A percentile compares a stretch with the other conserved stretches of the same genome.
phyloP scores from a whole-genome alignment of 2,888 invertebrate species.

The Brachyopa scutellaris region DNA sequence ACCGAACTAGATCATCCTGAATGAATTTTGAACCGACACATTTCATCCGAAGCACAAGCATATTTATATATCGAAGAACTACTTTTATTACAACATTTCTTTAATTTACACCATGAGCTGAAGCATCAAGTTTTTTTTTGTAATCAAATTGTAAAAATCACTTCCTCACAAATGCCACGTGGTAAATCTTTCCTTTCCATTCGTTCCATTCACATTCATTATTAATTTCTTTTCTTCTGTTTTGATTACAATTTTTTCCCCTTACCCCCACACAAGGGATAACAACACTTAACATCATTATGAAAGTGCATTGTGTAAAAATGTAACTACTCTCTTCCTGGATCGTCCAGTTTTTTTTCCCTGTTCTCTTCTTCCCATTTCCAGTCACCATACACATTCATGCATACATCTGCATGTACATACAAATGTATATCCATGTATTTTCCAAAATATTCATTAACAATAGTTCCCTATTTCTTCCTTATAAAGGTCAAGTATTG shows the following conservation, averaged over 20 bases:
- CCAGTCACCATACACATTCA: neutral
- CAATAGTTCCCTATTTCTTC: slow-evolving; percentile 7
- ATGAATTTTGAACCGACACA: no score
- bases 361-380: neutral
- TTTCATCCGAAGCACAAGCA: no score
- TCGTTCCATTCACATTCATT: no score
- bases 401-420: neutral
- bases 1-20: no score
- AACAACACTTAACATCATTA: slow-evolving; percentile 62
- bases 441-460: slow-evolving; percentile 26
- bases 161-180: slow-evolving; percentile 54
- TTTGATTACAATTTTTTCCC: slow-evolving; percentile 46
- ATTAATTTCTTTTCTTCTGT: slow-evolving; percentile 59
- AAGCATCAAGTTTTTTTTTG: no score
- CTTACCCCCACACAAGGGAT: slow-evolving; percentile 10
- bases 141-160: no score
- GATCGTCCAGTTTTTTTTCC: neutral
- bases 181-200: slow-evolving; percentile 17
- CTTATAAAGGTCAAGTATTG: no score
- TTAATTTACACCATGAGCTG: no score
- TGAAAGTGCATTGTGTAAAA: slow-evolving; percentile 64
- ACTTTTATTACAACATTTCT: no score
- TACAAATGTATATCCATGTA: neutral
- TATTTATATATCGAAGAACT: no score
- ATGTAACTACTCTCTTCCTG: slow-evolving; percentile 42